These are phyloP conservation scores for Platichthys stellatus DNA, from an alignment of 2,113 vertebrate species.

Conservation along the genomic window DNA sequence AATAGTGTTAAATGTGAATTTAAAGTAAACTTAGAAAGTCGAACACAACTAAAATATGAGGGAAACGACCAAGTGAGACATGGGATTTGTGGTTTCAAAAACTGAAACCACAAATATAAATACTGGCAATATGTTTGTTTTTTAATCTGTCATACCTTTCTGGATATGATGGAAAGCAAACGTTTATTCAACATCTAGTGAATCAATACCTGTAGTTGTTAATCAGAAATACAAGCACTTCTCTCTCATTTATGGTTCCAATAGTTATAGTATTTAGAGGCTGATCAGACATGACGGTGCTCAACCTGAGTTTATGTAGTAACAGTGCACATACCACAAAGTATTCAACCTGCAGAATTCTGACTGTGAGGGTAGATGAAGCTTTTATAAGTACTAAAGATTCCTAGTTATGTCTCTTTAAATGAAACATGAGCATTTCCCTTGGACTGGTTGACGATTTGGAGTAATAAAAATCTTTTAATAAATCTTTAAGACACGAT, in stretches of 20 bases:
- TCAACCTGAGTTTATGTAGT: no score
- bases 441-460: not conserved
- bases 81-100: not conserved
- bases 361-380: not conserved
- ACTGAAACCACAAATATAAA: not conserved
- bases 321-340: no score
- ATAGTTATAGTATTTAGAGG: no score
- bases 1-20: not conserved
- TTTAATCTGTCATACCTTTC: not conserved
- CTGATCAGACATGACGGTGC: no score
- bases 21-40: not conserved
- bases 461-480: constrained; percentile 9
- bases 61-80: no score
- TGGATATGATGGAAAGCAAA: no score
- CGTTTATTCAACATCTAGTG: no score
- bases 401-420: not conserved
- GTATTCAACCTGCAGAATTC: not conserved
- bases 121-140: not conserved
- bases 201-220: no score
- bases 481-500: constrained; percentile 5
- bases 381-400: not conserved
- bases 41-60: no score
- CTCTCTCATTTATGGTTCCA: no score
- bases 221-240: no score
- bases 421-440: not conserved